phyloP scores from a whole-genome alignment of 2,113 vertebrate species.

The Mirza zaza region DNA sequence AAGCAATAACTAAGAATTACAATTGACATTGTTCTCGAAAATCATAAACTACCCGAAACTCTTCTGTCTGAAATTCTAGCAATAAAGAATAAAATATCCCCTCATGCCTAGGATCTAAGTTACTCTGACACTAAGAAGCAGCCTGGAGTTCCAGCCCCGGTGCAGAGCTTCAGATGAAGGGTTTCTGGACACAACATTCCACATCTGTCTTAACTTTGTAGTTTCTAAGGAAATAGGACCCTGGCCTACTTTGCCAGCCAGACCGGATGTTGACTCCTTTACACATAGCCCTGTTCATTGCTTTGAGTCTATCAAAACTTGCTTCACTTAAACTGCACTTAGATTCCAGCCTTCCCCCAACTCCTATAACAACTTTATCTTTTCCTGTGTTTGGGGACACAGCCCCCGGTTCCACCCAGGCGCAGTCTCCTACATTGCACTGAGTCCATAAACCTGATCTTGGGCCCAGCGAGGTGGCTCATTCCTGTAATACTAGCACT shows the following conservation, averaged over 20 bases:
- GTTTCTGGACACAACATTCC: not conserved
- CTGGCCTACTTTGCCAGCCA: not conserved
- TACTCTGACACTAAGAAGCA: not conserved
- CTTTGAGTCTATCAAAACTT: not conserved
- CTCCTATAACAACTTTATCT: not conserved
- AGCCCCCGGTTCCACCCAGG: not conserved
- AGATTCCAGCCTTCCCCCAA: not conserved
- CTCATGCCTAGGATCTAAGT: not conserved
- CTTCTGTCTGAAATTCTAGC: not conserved
- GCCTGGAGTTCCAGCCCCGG: not conserved
- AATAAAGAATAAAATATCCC: not conserved
- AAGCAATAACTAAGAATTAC: not conserved
- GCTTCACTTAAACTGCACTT: not conserved
- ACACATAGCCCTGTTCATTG: not conserved
- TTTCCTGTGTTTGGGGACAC: not conserved
- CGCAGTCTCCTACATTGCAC: not conserved
- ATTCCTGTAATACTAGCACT: too few species aligned
- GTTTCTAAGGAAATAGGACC: not conserved
- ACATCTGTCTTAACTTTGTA: not conserved
- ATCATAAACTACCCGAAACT: not conserved
- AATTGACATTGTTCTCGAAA: not conserved
- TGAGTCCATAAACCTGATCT: not conserved
- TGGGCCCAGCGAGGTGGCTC: too few species aligned
- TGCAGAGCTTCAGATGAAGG: not conserved
- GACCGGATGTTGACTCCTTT: not conserved